Base-by-base conservation (phyloP, 2,888 invertebrate genomes). In the Lochmaea crataegi region DNA sequence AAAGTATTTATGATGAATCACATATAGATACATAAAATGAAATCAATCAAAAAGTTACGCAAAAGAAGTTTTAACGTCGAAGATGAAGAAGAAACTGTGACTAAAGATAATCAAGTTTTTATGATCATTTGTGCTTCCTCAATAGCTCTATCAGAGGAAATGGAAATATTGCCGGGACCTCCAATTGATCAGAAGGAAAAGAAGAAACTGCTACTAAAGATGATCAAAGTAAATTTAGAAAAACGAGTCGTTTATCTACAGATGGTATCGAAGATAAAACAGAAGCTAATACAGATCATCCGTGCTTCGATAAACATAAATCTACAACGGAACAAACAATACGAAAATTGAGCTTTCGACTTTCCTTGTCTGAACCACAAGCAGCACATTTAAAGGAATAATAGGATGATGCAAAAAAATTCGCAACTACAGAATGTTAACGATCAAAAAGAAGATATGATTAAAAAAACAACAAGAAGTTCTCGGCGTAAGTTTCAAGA, bases 351-450 rank as follows among this genome's bases (percentile, higher is more conserved):
- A 53, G 53, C 9, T 53, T 18, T 16, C 53, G 53, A 48, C 64
- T 63, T 63, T 57, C 58, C 5, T 45, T 18, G 51, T 51, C 7
- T 65, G 63, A 57, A 64, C 66, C 63, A n/a, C n/a, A n/a, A n/a
- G n/a, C n/a, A n/a, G n/a, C n/a, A n/a, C n/a, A n/a, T n/a, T n/a
- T n/a, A n/a, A n/a, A n/a, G n/a, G n/a, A n/a, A n/a, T n/a, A n/a
- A n/a, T n/a, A n/a, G n/a, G n/a, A n/a, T n/a, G n/a, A n/a, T n/a
- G n/a, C n/a, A n/a, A n/a, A n/a, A n/a, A n/a, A n/a, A n/a, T n/a
- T n/a, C n/a, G n/a, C n/a, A n/a, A n/a, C n/a, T n/a, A n/a, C n/a
- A n/a, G n/a, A n/a, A n/a, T n/a, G n/a, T n/a, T n/a, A n/a, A n/a
- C n/a, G n/a, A n/a, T n/a, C n/a, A n/a, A n/a, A n/a, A n/a, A n/a